A percentile compares a stretch with the other conserved stretches of the same genome.
Evolutionary conservation across 2,888 invertebrate genomes (phyloP).

Genomic region (Panzeria rudis): DNA sequence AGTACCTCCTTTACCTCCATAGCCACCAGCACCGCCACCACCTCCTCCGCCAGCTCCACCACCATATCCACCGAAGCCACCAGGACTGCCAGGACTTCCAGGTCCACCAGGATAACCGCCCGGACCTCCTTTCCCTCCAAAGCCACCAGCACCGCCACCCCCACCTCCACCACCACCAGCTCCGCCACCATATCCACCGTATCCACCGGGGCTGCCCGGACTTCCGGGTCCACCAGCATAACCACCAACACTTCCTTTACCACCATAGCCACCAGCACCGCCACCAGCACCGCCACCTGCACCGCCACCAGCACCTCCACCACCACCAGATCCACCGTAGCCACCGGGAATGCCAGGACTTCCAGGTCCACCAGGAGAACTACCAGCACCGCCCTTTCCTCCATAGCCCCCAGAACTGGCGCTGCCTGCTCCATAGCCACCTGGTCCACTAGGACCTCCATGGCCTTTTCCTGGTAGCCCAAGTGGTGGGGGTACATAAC

Average conservation of each 20-base stretch:
- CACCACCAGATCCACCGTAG: constrained; percentile 14
- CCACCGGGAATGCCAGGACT: too few relatives aligned
- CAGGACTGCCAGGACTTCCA: not conserved
- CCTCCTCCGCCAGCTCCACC: constrained; percentile 23
- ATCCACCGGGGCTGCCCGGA: constrained; percentile 6
- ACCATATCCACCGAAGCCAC: constrained; percentile 11
- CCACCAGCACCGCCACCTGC: not conserved
- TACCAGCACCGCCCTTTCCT: too few relatives aligned
- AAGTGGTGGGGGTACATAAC: constrained; percentile 30
- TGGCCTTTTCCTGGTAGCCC: constrained; percentile 2
- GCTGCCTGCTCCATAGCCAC: constrained; percentile 24
- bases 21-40: constrained; percentile 27
- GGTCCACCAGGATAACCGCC: not conserved
- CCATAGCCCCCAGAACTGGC: too few relatives aligned
- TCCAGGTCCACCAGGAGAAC: too few relatives aligned
- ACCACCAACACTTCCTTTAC: constrained; percentile 22
- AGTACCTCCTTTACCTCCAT: constrained; percentile 36
- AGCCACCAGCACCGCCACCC: constrained; percentile 42
- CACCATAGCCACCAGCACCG: constrained; percentile 21
- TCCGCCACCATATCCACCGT: not conserved
- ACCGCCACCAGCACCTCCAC: constrained; percentile 26
- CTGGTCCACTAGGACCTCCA: constrained; percentile 6
- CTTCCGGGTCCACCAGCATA: not conserved
- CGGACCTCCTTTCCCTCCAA: constrained; percentile 4
- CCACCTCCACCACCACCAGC: constrained; percentile 30